Evolutionary conservation across 2,888 invertebrate species (phyloP), one percentile per base, ranked within the genome.

Genomic region (Noctua comes): DNA sequence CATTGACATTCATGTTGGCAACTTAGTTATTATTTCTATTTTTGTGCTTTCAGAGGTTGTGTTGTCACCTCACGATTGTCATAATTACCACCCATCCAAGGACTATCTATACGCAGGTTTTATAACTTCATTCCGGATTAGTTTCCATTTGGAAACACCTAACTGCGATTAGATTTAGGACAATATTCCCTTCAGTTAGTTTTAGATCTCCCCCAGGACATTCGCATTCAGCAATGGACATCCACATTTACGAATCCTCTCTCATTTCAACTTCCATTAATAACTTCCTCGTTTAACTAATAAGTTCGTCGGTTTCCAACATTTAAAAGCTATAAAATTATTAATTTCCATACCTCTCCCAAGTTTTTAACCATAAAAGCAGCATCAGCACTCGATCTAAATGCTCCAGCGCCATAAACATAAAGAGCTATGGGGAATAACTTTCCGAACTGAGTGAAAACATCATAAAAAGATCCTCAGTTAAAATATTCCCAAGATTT

Each of bases 361-460:
- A 85, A 86, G 68, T 80, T 80, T 79, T 79, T 86, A 75, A 73
- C 65, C 79, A 83, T 87, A 86, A 88, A 88, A 65, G 64, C 86
- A 65, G 65, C 78, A 77, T 74, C 85, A 80, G 77, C 83, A 81
- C 79, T 81, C 76, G 77, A 81, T 80, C 57, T 80, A 83, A 86
- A 62, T 54, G 82, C 76, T 68, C 79, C 65, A 73, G 73, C 75
- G 57, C 76, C 81, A 83, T 88, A 88, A 88, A 80, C 80, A 84
- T 82, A 79, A 85, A 86, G 80, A 82, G 85, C 83, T 82, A 72
- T 77, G 79, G 85, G 76, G 85, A 68, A 87, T 83, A 80, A 86
- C 86, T 79, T 87, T 80, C 76, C 40, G 77, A 83, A 89, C 86
- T 84, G 80, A 86, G 83, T 83, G 88, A 80, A 88, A 88, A 80